Conservation (phyloP, 2,113 vertebrate genomes). For the Craseonycteris thonglongyai region DNA sequence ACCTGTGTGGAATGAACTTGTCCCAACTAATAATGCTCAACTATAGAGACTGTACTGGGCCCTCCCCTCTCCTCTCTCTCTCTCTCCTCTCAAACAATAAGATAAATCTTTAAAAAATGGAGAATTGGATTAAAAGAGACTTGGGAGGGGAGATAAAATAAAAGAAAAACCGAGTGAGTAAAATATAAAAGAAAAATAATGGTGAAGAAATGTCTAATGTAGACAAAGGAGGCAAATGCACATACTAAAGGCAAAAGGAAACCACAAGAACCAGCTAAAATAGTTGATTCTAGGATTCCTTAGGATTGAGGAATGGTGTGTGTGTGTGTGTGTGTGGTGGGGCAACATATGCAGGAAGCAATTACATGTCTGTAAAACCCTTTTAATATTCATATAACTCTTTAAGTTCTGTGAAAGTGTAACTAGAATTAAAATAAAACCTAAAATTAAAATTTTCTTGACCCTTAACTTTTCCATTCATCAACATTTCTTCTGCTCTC, state of each 20-base stretch:
- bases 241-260: neutral
- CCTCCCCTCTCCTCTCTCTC: too few species aligned
- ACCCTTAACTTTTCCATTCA: neutral
- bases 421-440: neutral
- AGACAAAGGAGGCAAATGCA: neutral
- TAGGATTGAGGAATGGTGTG: neutral
- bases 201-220: neutral
- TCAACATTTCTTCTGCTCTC: neutral
- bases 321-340: too few species aligned
- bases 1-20: too few species aligned
- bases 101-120: neutral
- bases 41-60: too few species aligned
- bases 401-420: neutral
- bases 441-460: neutral
- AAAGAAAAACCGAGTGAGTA: neutral
- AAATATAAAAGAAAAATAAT: neutral
- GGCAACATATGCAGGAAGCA: too few species aligned
- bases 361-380: neutral
- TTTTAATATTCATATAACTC: neutral
- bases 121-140: neutral
- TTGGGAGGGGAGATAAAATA: neutral
- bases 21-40: too few species aligned
- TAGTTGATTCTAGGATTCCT: neutral
- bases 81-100: too few species aligned
- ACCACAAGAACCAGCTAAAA: neutral